Percentiles rank a stretch among this genome's conserved stretches.
Conservation (phyloP, 2,113 vertebrate genomes). For the Pavo muticus region DNA sequence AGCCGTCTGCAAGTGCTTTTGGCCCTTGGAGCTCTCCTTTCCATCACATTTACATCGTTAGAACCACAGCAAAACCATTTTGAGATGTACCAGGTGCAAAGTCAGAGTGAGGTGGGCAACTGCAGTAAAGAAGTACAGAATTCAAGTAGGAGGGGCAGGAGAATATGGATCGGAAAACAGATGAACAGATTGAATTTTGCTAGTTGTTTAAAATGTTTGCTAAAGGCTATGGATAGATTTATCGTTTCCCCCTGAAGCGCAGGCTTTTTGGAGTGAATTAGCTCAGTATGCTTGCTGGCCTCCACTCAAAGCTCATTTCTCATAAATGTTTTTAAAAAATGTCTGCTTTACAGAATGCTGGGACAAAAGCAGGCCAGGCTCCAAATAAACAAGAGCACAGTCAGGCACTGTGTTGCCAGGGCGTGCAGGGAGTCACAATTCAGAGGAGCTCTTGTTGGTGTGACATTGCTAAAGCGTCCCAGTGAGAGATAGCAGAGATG, state of each 20-base stretch:
- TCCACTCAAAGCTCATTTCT: background rate
- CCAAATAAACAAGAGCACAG: background rate
- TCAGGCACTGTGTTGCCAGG: background rate
- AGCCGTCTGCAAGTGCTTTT: background rate
- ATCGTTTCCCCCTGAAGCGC: background rate
- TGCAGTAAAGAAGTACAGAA: background rate
- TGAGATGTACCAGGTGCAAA: background rate
- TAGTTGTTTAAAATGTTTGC: background rate
- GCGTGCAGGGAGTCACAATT: background rate
- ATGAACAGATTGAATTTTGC: background rate
- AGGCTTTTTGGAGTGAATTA: background rate
- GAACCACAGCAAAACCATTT: background rate
- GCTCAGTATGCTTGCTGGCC: background rate
- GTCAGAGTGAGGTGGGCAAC: rapidly evolving
- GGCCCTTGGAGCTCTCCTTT: background rate
- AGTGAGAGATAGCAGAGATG: background rate
- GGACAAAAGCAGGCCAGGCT: background rate
- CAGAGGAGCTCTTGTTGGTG: rapidly evolving
- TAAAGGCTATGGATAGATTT: rapidly evolving
- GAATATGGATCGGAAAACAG: background rate
- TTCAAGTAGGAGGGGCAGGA: background rate
- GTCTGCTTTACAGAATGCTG: background rate
- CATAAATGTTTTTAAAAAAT: background rate
- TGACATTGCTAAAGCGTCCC: background rate
- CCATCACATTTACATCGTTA: background rate